Conservation (phyloP, 1,140 invertebrate species). For the Venustaconcha ellipsiformis region DNA sequence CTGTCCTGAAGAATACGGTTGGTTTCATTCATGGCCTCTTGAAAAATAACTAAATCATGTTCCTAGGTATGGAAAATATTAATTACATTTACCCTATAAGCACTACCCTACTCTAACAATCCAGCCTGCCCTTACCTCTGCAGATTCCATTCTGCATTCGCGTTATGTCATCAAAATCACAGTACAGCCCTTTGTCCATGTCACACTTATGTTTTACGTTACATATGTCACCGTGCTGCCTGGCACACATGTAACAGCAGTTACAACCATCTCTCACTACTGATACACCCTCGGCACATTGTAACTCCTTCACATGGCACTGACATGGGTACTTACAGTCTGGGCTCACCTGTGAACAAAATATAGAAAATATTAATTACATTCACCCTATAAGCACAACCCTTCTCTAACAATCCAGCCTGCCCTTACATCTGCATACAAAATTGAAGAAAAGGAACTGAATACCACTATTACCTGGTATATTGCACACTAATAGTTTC, state of each 20-base stretch:
- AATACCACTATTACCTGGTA: too few species aligned
- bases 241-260: constrained; percentile 71
- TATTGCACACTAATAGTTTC: too few species aligned
- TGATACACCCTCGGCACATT: constrained; percentile 64
- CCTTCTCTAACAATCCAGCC: too few species aligned
- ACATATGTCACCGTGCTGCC: constrained; percentile 69
- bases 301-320: constrained; percentile 44
- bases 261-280: constrained; percentile 70
- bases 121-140: constrained; percentile 41
- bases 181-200: constrained; percentile 44
- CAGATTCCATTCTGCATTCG: constrained; percentile 40
- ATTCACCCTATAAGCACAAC: constrained; percentile 2
- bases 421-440: constrained; percentile 48
- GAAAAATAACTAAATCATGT: too few species aligned
- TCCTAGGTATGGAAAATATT: neutral
- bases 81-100: neutral
- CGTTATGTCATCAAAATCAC: constrained; percentile 35
- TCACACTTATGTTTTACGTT: constrained; percentile 52
- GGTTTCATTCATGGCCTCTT: too few species aligned
- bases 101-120: neutral
- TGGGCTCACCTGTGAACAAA: too few species aligned
- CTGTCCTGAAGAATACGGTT: too few species aligned
- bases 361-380: neutral
- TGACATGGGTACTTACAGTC: constrained; percentile 29
- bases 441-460: too few species aligned